phyloP scores from a whole-genome alignment of 92 coral and sea anemone species.

The Zoanthus sansibaricus region DNA sequence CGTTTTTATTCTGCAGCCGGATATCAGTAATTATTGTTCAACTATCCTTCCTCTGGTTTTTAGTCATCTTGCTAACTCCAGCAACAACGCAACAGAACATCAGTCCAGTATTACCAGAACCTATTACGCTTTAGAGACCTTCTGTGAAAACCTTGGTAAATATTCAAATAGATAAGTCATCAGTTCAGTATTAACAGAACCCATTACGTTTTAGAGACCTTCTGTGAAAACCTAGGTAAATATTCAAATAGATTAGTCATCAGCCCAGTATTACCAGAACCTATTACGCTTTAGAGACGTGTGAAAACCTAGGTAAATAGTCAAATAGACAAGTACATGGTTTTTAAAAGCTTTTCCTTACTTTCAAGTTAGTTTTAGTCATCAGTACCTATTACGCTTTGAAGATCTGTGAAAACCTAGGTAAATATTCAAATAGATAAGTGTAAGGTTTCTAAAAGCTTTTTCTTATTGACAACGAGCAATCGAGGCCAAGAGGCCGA shows the following conservation, averaged over 20 bases:
- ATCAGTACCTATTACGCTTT: constrained; percentile 83
- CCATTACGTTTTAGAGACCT: constrained; percentile 95
- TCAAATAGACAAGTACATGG: no score
- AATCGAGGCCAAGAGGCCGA: no score
- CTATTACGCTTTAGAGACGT: constrained; percentile 97
- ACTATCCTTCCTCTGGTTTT: constrained; percentile 90
- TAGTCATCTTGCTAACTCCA: constrained; percentile 83
- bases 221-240: constrained; percentile 97
- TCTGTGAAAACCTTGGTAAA: constrained; percentile 97
- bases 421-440: constrained; percentile 48
- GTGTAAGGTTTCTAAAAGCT: no score
- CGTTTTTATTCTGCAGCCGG: constrained; percentile 69
- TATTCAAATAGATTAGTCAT: not conserved
- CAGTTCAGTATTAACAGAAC: constrained; percentile 84
- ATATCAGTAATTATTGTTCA: constrained; percentile 90
- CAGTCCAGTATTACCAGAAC: constrained; percentile 85
- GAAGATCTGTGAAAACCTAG: constrained; percentile 97
- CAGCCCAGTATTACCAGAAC: constrained; percentile 85
- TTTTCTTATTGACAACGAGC: no score
- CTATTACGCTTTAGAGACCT: constrained; percentile 96
- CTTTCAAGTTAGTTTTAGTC: no score
- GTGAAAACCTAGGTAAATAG: constrained; percentile 91
- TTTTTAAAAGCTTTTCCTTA: no score
- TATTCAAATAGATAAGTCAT: not conserved
- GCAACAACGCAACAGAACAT: constrained; percentile 66